Percentiles rank a stretch among this genome's conserved stretches.
Evolutionary conservation across 2,113 vertebrate genomes (phyloP).

Genomic region (Candoia aspera): DNA sequence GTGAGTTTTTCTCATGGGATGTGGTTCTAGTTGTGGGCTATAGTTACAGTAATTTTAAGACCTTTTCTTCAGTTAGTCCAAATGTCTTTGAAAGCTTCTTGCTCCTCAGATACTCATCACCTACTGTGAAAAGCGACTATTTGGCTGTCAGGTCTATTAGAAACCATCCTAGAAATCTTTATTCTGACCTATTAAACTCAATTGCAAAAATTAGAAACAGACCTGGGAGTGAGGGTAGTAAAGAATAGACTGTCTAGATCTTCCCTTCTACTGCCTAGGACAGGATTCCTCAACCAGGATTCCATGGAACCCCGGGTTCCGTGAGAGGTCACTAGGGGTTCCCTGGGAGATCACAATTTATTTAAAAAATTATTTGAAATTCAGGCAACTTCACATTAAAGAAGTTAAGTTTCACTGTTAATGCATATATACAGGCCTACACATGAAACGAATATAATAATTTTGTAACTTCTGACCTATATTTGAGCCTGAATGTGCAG

Average conservation of each 20-base stretch:
- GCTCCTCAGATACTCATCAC: background rate
- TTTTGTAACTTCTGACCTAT: too few species aligned
- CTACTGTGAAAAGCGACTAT: background rate
- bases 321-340: too few species aligned
- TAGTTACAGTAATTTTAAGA: constrained; percentile 1
- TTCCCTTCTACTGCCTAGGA: background rate
- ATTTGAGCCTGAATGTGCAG: too few species aligned
- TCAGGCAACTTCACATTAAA: too few species aligned
- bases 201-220: background rate
- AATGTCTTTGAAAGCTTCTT: background rate
- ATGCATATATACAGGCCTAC: too few species aligned
- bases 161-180: background rate
- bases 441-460: too few species aligned
- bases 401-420: too few species aligned
- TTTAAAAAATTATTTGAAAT: too few species aligned
- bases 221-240: background rate
- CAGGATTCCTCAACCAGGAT: too few species aligned
- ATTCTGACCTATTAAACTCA: background rate
- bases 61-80: background rate
- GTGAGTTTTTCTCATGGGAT: background rate
- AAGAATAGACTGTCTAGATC: background rate
- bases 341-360: too few species aligned
- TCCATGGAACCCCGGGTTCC: too few species aligned
- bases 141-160: background rate
- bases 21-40: background rate